A percentile compares a stretch with the other conserved stretches of the same genome.
These are phyloP conservation scores for Stegodyphus mimosarum DNA, from an alignment of 1,140 invertebrate genomes.

Conservation along the genomic window DNA sequence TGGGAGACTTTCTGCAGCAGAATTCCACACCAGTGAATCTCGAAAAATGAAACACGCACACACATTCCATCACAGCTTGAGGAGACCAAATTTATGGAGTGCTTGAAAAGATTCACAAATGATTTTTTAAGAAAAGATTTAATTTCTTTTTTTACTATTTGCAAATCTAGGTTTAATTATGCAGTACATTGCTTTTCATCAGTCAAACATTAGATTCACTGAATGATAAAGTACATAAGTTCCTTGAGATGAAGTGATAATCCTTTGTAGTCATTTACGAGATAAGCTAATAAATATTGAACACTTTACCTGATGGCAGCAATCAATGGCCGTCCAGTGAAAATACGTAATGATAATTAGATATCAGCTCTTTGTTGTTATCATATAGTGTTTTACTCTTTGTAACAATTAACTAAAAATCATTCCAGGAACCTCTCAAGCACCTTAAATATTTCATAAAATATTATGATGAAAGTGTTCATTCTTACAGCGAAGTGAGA, in stretches of 20 bases:
- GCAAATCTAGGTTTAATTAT: conserved; percentile 12
- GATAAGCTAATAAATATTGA: conserved; percentile 1
- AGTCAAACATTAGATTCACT: background rate
- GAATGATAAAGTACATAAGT: background rate
- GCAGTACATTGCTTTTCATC: background rate
- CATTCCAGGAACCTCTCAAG: conserved; percentile 55
- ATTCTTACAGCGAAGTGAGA: background rate
- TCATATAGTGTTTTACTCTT: conserved; percentile 4
- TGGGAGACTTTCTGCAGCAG: conserved; percentile 51
- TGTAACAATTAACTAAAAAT: conserved; percentile 24
- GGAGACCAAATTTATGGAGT: conserved; percentile 1
- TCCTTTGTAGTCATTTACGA: conserved; percentile 12
- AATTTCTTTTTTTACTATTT: conserved; percentile 2
- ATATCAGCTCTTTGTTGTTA: conserved; percentile 30
- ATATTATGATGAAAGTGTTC: no score
- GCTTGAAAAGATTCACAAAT: conserved; percentile 50
- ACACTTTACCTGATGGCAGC: conserved; percentile 32
- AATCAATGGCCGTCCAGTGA: conserved; percentile 45
- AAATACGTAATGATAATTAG: conserved; percentile 24
- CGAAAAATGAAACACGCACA: conserved; percentile 51
- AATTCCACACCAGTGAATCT: conserved; percentile 9
- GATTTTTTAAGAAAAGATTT: conserved; percentile 26
- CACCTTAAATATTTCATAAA: conserved; percentile 22
- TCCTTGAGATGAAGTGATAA: conserved; percentile 44
- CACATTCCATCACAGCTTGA: conserved; percentile 13